Conservation (phyloP, 2,797 vertebrate genomes). For the Glossophaga mutica region DNA sequence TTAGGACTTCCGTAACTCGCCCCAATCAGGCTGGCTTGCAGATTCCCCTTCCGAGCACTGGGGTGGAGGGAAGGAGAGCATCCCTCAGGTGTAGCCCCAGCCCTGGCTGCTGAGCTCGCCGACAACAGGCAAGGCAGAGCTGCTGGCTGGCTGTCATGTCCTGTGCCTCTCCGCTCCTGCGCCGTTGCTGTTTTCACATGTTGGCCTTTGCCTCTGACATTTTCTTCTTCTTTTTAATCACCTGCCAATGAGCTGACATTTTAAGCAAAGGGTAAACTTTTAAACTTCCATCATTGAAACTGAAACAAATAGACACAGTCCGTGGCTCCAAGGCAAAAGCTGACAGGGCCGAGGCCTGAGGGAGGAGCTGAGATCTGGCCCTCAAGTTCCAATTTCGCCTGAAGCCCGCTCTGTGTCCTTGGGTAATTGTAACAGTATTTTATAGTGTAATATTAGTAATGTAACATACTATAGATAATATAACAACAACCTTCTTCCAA, state of each 20-base stretch:
- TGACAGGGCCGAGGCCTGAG: neutral
- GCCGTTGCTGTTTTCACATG: neutral
- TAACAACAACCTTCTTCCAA: neutral
- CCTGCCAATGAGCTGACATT: neutral
- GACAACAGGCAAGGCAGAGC: no score
- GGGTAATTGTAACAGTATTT: neutral
- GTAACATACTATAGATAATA: neutral
- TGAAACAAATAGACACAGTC: neutral
- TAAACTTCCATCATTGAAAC: neutral
- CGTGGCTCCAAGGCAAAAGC: neutral
- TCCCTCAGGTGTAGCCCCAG: neutral
- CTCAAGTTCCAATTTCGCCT: neutral
- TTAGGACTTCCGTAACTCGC: neutral
- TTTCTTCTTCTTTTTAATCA: neutral
- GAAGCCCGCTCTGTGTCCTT: neutral
- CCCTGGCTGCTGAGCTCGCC: neutral
- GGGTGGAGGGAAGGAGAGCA: neutral
- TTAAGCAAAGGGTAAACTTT: slow-evolving; percentile 32
- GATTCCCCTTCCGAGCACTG: neutral
- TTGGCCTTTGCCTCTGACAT: slow-evolving; percentile 16
- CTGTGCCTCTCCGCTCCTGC: neutral
- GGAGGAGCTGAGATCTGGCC: neutral
- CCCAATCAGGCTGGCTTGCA: neutral
- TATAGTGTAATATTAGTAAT: neutral
- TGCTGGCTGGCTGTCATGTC: neutral